Conservation (phyloP, 2,113 vertebrate genomes). For the Otus sunia region DNA sequence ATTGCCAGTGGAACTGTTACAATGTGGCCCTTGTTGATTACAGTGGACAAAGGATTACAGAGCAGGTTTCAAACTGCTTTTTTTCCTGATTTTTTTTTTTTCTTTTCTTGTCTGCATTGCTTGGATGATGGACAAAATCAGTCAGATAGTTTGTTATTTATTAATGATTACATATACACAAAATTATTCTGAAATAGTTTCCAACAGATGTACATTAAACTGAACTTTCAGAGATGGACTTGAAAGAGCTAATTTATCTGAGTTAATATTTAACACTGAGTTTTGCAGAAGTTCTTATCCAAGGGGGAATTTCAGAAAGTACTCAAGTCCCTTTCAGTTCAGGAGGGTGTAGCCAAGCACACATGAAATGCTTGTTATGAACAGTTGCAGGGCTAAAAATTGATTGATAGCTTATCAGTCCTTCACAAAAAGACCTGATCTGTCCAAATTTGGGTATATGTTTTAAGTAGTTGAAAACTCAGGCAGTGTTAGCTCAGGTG, state of each 20-base stretch:
- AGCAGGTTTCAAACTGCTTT: background rate
- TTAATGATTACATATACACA: background rate
- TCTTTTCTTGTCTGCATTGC: background rate
- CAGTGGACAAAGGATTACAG: background rate
- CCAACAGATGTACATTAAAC: background rate
- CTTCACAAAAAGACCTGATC: background rate
- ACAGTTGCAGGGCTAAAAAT: background rate
- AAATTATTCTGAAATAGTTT: background rate
- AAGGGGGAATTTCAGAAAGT: background rate
- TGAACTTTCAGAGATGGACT: background rate
- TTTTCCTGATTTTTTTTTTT: background rate
- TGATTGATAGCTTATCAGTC: background rate
- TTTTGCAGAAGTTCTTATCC: background rate
- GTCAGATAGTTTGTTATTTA: background rate
- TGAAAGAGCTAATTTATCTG: background rate
- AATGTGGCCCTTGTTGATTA: background rate
- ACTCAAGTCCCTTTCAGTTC: background rate
- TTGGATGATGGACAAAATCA: background rate
- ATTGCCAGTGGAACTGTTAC: background rate
- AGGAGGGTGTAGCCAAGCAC: background rate
- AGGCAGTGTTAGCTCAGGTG: background rate
- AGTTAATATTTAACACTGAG: conserved; percentile 16
- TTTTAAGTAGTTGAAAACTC: background rate
- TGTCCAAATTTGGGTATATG: background rate
- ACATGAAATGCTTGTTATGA: background rate